Conservation (phyloP, 2,113 vertebrate species). For the Xyrauchen texanus region DNA sequence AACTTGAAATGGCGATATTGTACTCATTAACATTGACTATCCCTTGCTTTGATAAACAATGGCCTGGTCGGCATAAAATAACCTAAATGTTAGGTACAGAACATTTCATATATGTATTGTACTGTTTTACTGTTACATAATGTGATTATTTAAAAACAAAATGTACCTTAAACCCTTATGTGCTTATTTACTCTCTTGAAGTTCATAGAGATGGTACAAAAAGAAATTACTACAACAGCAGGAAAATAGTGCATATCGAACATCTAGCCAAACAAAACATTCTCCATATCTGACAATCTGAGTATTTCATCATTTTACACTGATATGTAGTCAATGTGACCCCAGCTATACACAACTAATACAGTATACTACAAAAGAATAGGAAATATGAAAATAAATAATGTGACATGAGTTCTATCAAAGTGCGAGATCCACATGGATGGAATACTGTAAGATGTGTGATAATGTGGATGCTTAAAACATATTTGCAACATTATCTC, state of each 20-base stretch:
- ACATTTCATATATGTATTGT: not conserved
- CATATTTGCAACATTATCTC: not conserved
- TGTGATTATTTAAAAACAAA: no score
- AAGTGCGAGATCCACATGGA: slow-evolving; percentile 30
- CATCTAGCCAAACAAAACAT: slow-evolving; percentile 1
- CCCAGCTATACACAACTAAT: slow-evolving; percentile 4
- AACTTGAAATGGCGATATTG: not conserved
- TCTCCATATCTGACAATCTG: slow-evolving; percentile 1
- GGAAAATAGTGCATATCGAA: slow-evolving; percentile 36
- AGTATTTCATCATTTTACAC: slow-evolving; percentile 3
- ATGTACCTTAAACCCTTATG: not conserved
- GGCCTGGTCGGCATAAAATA: not conserved
- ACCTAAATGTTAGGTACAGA: not conserved
- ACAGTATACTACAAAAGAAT: slow-evolving; percentile 10
- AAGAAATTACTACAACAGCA: slow-evolving; percentile 20
- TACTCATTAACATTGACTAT: not conserved
- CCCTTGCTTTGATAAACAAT: not conserved
- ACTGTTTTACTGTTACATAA: no score
- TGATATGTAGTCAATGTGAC: slow-evolving; percentile 21
- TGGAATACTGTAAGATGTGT: not conserved
- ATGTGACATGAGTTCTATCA: slow-evolving; percentile 6
- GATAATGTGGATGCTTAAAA: no score
- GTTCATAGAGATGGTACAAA: slow-evolving; percentile 27
- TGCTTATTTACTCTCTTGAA: slow-evolving; percentile 17
- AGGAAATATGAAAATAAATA: slow-evolving; percentile 38